These are phyloP conservation scores for Eutolmus rufibarbis DNA, from an alignment of 2,888 invertebrate genomes.

Conservation along the genomic window DNA sequence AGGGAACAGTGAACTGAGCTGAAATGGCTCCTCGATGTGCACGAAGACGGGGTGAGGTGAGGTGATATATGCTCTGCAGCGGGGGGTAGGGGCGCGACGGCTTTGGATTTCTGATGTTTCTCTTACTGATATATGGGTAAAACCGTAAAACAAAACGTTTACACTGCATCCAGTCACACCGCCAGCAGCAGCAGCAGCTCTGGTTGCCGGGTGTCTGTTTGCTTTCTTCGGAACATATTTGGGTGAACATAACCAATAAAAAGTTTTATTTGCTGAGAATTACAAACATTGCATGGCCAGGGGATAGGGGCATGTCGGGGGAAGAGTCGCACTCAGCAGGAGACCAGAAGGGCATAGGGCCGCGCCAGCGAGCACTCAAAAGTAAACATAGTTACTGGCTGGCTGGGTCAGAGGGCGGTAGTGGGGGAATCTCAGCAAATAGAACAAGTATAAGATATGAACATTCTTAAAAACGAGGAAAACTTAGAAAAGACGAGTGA, in stretches of 20 bases:
- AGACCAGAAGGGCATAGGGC: neutral
- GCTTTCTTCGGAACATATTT: constrained; percentile 14
- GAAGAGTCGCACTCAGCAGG: neutral
- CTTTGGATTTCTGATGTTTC: neutral
- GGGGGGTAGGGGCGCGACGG: neutral
- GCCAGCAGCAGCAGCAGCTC: neutral
- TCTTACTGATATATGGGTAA: neutral
- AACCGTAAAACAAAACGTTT: constrained; percentile 9
- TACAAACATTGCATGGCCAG: constrained; percentile 15
- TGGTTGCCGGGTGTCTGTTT: neutral
- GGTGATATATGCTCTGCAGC: neutral
- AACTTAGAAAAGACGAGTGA: neutral
- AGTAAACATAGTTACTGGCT: neutral
- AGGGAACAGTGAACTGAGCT: neutral
- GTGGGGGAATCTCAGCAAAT: neutral
- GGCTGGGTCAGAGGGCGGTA: neutral
- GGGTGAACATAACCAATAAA: constrained; percentile 31
- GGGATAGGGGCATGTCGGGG: neutral
- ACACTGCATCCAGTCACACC: neutral
- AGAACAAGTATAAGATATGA: neutral
- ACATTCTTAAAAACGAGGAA: neutral
- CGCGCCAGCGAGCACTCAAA: neutral
- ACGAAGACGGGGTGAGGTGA: neutral
- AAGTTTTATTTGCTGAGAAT: constrained; percentile 32
- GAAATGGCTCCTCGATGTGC: neutral